Conservation (phyloP, 2,888 invertebrate genomes). For the Stictocephala bisonia region DNA sequence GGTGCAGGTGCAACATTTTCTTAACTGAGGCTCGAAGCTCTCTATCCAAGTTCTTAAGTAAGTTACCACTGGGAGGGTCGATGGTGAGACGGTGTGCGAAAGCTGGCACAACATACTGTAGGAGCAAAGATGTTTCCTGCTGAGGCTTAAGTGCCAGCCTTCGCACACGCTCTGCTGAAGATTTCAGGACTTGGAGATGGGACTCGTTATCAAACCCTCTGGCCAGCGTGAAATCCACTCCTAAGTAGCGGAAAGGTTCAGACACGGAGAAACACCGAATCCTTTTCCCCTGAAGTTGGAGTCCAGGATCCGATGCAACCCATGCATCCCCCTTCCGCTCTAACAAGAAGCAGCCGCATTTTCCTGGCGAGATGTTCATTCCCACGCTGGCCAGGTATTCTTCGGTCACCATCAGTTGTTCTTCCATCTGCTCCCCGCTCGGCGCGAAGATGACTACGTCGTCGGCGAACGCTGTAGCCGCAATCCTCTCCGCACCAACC, state of each 20-base stretch:
- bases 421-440: background rate
- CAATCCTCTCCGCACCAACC: background rate
- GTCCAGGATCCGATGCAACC: background rate
- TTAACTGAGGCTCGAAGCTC: background rate
- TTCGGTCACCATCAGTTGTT: background rate
- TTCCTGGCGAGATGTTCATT: conserved; percentile 1
- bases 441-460: conserved; percentile 43
- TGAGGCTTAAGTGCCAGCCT: conserved; percentile 23
- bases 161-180: background rate
- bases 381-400: conserved; percentile 27
- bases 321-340: background rate
- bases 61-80: background rate
- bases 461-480: conserved; percentile 45
- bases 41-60: background rate
- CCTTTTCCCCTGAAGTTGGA: background rate
- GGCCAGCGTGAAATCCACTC: background rate
- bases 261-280: background rate
- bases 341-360: background rate
- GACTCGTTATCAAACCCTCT: background rate
- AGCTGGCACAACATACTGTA: conserved; percentile 22
- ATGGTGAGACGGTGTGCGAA: conserved; percentile 8
- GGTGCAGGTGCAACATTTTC: conserved; percentile 1
- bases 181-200: background rate
- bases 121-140: conserved; percentile 2
- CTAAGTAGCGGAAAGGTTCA: background rate